Evolutionary conservation across 1,140 invertebrate species (phyloP), one percentile per base, ranked within the genome.

Genomic region (Drosophila murphyi): DNA sequence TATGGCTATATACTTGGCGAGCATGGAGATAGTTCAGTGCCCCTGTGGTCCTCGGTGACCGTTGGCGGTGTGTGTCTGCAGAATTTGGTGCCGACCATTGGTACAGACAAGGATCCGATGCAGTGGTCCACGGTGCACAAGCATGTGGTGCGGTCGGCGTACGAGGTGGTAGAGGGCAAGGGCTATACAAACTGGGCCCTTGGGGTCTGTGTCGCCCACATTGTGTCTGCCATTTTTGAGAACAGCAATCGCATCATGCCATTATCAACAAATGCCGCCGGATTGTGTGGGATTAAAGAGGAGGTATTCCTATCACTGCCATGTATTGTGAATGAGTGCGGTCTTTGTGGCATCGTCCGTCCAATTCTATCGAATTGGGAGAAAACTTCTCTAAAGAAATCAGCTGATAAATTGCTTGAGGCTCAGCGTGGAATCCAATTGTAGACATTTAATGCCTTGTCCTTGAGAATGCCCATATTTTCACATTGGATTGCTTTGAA

Each of bases 111-210:
- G 0, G 97, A 98, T 82, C 86, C 93, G 0, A 96, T 98, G 91
- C 94, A 96, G 20, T 98, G 96, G 96, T 91, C 93, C 32, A 93
- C 95, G 5, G 82, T 97, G 2, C 95, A 96, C 73, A 93, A 94
- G 50, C 93, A 96, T 62, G 97, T 98, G 0, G 95, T 97, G 0
- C 92, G 95, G 52, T 96, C 95, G 74, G 97, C 96, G 0, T 96
- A 96, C 79, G 95, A 97, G 82, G 95, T 97, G 10, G 97, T 97
- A 82, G 95, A 95, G 78, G 92, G 96, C 61, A 98, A 97, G 88
- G 96, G 97, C 0, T 97, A 97, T 91, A 97, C 97, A 0, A 97
- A 96, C 29, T 97, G 97, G 97, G 97, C 97, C 4, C 96, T 97
- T 78, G 97, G 96, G 1, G 93, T 97, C 2, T 96, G 96, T 76